Conservation (phyloP, 2,113 vertebrate genomes). For the Piprites chloris region DNA sequence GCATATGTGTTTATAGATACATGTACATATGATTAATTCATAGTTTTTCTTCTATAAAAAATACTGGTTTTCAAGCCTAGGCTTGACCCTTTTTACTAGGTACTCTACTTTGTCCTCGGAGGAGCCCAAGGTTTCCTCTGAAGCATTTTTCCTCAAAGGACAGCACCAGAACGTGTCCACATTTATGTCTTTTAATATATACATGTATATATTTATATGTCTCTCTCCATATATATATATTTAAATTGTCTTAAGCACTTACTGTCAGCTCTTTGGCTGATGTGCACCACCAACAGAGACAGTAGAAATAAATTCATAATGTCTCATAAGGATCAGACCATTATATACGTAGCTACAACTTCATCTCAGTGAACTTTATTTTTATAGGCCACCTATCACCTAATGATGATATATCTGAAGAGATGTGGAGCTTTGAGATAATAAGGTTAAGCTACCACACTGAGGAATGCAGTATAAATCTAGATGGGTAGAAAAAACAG, state of each 20-base stretch:
- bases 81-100: background rate
- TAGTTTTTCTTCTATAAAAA: background rate
- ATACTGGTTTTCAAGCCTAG: background rate
- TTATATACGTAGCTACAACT: background rate
- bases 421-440: background rate
- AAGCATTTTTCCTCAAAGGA: background rate
- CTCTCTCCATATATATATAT: background rate
- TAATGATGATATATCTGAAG: background rate
- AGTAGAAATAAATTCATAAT: background rate
- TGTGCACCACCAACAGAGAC: background rate
- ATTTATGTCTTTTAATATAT: background rate
- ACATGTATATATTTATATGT: background rate
- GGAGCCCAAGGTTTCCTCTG: background rate
- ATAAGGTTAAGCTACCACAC: background rate
- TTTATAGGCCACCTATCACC: background rate
- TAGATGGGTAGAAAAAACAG: background rate
- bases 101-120: background rate
- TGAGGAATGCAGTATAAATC: constrained; percentile 17
- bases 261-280: background rate
- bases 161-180: background rate
- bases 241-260: background rate
- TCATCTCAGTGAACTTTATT: background rate
- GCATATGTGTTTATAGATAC: background rate
- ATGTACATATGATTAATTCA: background rate
- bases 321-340: background rate